Base-by-base conservation (phyloP, 1,140 invertebrate genomes). In the Penaeus chinensis region DNA sequence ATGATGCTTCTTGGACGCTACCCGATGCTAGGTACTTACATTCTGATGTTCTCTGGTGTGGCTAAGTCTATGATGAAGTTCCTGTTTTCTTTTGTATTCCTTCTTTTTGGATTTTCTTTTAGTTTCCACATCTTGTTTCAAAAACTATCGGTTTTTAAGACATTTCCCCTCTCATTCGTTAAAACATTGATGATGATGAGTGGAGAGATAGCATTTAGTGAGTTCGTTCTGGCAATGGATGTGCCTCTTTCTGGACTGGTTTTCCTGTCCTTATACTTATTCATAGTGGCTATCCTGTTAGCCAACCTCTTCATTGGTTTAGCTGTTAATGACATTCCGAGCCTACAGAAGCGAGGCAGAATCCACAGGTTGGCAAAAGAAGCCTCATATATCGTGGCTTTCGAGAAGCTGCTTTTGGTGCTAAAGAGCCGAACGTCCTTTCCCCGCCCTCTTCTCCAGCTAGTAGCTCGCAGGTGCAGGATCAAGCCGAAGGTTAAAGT, bases 1-100 rank as follows among this genome's bases (percentile, higher is more conserved):
- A 94, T 96, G 3, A 92, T 96, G 10, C 91, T 96, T 1, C 94
- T 96, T 54, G 96, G 96, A 18, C 95, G 96, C 87, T 96, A 96
- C 4, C 94, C 94, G 10, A 91, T 94, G 63, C 92, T 95, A 37
- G 96, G 96, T 3, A 96, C 91, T 60, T 90, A 91, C 77, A 90
- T 91, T 61, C 87, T 91, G 16, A 90, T 91, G 88, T 90, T 91
- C 63, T 89, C 81, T 62, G 88, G 79, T 47, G 91, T 91, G 4
- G 78, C 89, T 1, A 82, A 76, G 60, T 91, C 84, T 22, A 91
- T 91, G 71, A 71, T 90, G 27, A 90, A 84, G n/a, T 91, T 91
- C 84, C 66, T 91, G 8, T 20, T 89, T 24, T 86, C 89, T 62
- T 91, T 89, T 82, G 89, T 81, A 8, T 62, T 80, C 74, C 84